phyloP scores from a whole-genome alignment of 2,888 invertebrate genomes.

The Drosophila atroscutellata region DNA sequence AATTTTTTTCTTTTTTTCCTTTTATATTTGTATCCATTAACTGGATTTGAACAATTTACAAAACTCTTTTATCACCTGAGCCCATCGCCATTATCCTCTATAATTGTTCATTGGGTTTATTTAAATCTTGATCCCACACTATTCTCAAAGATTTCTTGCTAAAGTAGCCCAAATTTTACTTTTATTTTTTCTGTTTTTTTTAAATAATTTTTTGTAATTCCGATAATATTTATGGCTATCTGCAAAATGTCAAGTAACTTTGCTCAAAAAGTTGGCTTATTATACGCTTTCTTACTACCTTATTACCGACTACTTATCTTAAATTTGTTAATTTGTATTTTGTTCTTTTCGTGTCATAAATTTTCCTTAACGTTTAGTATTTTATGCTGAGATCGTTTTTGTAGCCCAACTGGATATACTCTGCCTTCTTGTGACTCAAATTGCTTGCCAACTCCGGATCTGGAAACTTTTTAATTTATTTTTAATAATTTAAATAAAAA shows the following conservation, averaged over 20 bases:
- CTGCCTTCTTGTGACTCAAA: not conserved
- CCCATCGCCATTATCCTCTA: not conserved
- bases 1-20: not conserved
- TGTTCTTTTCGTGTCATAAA: conserved; percentile 5
- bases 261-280: not conserved
- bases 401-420: conserved; percentile 4
- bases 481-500: no score
- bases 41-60: not conserved
- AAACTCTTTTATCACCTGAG: accelerated
- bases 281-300: not conserved
- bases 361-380: not conserved
- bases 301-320: not conserved
- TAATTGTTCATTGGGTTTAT: not conserved
- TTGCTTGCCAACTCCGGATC: no score
- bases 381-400: not conserved
- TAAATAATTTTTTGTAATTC: not conserved
- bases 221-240: not conserved
- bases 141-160: no score
- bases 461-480: no score
- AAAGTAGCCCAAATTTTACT: no score
- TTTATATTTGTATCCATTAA: not conserved
- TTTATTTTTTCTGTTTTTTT: no score
- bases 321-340: conserved; percentile 1
- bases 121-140: no score
- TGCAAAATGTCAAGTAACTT: not conserved